These are phyloP conservation scores for Triplophysa rosa DNA, from an alignment of 2,113 vertebrate genomes.

Conservation along the genomic window DNA sequence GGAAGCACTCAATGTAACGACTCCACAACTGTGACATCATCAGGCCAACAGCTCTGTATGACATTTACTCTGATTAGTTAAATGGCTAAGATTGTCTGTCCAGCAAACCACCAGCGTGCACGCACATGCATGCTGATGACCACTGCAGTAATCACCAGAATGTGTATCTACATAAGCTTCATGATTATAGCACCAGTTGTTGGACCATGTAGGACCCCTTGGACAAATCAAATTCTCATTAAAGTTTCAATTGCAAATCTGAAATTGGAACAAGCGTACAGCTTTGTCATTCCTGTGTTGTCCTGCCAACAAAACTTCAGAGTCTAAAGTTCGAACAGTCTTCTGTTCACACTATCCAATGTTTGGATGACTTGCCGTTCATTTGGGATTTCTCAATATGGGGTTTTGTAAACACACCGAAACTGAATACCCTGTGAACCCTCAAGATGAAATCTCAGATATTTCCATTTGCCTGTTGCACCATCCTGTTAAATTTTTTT, in stretches of 20 bases:
- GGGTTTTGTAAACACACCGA: constrained; percentile 46
- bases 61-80: constrained; percentile 56
- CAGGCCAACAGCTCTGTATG: constrained; percentile 34
- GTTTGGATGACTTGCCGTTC: constrained; percentile 1
- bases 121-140: constrained; percentile 38
- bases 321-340: constrained; percentile 40
- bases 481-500: not conserved
- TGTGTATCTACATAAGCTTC: constrained; percentile 46
- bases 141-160: constrained; percentile 49
- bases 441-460: not conserved
- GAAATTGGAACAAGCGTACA: constrained; percentile 23
- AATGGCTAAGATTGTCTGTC: constrained; percentile 32
- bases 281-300: constrained; percentile 23
- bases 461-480: not conserved
- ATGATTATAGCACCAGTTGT: constrained; percentile 48
- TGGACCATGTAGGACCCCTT: constrained; percentile 27
- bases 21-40: constrained; percentile 38
- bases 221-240: constrained; percentile 41
- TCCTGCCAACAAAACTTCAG: constrained; percentile 44
- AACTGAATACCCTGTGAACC: constrained; percentile 43
- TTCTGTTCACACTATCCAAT: constrained; percentile 22
- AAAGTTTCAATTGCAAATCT: constrained; percentile 35
- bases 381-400: constrained; percentile 39
- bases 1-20: constrained; percentile 42
- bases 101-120: constrained; percentile 25